Evolutionary conservation across 2,888 invertebrate species (phyloP).

Genomic region (Mesorhabditis belari): DNA sequence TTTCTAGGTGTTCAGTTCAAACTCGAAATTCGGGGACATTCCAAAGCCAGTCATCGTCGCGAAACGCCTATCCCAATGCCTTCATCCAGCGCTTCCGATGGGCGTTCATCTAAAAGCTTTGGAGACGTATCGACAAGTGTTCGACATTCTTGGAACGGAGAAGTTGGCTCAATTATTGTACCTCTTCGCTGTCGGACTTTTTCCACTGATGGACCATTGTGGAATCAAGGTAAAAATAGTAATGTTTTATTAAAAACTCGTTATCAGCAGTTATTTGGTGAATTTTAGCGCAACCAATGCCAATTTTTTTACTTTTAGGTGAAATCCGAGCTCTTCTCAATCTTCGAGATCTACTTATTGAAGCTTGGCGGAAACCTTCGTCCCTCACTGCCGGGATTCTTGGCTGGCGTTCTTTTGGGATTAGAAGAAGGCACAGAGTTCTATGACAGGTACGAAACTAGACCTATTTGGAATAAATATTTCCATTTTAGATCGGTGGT

Average conservation of each 20-base stretch:
- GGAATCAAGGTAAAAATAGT: conserved; percentile 62
- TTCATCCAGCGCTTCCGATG: conserved; percentile 82
- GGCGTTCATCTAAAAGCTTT: conserved; percentile 84
- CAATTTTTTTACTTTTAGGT: conserved; percentile 61
- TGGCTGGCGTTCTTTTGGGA: conserved; percentile 80
- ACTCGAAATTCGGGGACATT: conserved; percentile 76
- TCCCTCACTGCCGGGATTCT: conserved; percentile 76
- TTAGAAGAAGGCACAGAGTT: conserved; percentile 53
- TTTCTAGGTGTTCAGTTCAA: conserved; percentile 68
- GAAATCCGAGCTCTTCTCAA: conserved; percentile 70
- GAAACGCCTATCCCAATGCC: conserved; percentile 82
- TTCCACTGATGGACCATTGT: conserved; percentile 79
- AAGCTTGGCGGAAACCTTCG: conserved; percentile 70
- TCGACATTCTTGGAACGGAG: conserved; percentile 75
- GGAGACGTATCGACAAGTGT: conserved; percentile 83
- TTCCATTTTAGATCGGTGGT: conserved; percentile 26
- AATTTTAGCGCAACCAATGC: not conserved
- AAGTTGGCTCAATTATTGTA: conserved; percentile 41
- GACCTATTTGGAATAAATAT: not conserved
- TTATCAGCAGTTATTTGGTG: too few relatives aligned
- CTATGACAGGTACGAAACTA: conserved; percentile 32
- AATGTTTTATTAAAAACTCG: not conserved
- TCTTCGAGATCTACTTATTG: conserved; percentile 81
- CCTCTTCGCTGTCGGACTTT: conserved; percentile 65
- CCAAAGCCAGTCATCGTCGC: conserved; percentile 79